Percentiles rank a stretch among this genome's conserved stretches.
Evolutionary conservation across 2,888 invertebrate genomes (phyloP).

Genomic region (Drosophila nigritarsus): DNA sequence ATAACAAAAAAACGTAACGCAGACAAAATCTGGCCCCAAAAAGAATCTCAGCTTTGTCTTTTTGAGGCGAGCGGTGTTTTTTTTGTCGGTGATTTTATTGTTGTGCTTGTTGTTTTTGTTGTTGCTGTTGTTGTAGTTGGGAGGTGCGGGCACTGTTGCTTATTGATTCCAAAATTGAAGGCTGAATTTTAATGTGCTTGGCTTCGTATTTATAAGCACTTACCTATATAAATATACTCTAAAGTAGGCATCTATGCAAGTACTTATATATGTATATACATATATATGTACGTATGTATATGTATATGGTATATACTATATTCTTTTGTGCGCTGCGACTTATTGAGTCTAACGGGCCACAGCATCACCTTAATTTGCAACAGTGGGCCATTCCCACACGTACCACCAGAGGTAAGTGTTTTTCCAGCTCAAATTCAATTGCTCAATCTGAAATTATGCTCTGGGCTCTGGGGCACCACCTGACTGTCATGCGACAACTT

Average conservation of each 20-base stretch:
- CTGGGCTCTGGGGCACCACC: conserved; percentile 12
- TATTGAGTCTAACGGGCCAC: conserved; percentile 19
- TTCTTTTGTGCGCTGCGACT: neutral
- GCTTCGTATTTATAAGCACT: conserved; percentile 32
- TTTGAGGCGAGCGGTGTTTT: conserved; percentile 35
- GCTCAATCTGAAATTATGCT: neutral
- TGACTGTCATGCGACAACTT: conserved; percentile 17
- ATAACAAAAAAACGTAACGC: neutral
- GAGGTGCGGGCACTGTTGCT: conserved; percentile 53
- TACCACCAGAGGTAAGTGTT: conserved; percentile 14
- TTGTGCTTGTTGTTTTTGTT: conserved; percentile 11
- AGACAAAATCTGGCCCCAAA: conserved; percentile 37
- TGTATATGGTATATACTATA: neutral
- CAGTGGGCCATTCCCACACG: neutral
- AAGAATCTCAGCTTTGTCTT: conserved; percentile 41
- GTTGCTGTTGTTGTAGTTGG: conserved; percentile 14
- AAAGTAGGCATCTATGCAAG: neutral
- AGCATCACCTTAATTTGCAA: conserved; percentile 13
- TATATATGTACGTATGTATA: neutral
- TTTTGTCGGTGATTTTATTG: conserved; percentile 18
- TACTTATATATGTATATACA: neutral
- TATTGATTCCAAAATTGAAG: conserved; percentile 70
- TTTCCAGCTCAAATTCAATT: conserved; percentile 36
- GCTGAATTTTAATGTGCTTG: conserved; percentile 59
- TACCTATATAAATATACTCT: conserved; percentile 17